Evolutionary conservation across 2,888 invertebrate genomes (phyloP), one percentile per base, ranked within the genome.

Genomic region (Hirtodrosophila duncani): DNA sequence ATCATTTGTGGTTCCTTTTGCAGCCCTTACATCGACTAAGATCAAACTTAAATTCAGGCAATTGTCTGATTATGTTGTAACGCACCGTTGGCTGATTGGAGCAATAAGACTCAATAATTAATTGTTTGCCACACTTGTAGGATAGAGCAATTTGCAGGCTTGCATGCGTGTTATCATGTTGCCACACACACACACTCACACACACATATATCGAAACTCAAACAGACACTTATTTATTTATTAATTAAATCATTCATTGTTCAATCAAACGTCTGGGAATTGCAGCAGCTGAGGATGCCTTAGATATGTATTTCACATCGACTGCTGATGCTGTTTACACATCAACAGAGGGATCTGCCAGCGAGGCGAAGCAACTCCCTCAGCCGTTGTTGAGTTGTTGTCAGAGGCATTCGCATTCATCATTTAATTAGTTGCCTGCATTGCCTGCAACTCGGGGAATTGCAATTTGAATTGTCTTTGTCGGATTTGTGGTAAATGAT

Each of bases 191-290:
- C 21, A 43, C 46, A 18, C 16, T 18, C 6, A 20, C 29, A 7
- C 44, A 26, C 13, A 13, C 17, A 42, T 30, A 41, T 1, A 26
- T 8, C 14, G 3, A 10, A 13, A 5, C 26, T 34, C 23, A 27
- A 24, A 48, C 60, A 49, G 23, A 26, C 44, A 77, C 61, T 65
- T 72, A 65, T 74, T 79, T 75, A 79, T 70, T 81, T 81, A 79
- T 81, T 81, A 75, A 75, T 75, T 75, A 81, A 81, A 79, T 64
- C 67, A 79, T 75, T 79, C 60, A 70, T 67, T 75, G 67, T 81
- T 64, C 58, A 63, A 75, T 79, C 61, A 59, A 67, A 75, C 61
- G 49, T 49, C 56, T 81, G 81, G 75, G 79, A 75, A 79, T 62
- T 46, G 30, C 5, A 24, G 31, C 74, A 70, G 50, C 53, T 60